Evolutionary conservation across 2,888 invertebrate genomes (phyloP).

Genomic region (Alviniconcha strummeri): DNA sequence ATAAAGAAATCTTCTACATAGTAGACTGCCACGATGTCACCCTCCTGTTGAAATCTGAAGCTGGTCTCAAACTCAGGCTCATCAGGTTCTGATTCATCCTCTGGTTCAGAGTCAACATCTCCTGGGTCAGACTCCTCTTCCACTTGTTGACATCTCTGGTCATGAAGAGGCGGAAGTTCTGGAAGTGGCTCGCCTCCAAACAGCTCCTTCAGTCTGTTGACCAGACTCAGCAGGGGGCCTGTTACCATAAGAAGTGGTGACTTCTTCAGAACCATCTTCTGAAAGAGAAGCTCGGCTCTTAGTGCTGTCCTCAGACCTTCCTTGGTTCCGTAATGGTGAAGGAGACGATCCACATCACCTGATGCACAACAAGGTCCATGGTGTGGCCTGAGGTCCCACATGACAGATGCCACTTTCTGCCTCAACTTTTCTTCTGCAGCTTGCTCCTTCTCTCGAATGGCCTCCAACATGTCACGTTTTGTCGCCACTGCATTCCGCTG

Average conservation of each 20-base stretch:
- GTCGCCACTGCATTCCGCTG: not conserved
- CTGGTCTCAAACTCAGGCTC: not conserved
- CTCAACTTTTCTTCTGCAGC: not conserved
- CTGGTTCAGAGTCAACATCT: too few relatives aligned
- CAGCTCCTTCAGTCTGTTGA: too few relatives aligned
- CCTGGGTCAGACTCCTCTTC: too few relatives aligned
- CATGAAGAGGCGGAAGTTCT: too few relatives aligned
- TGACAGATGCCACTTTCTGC: not conserved
- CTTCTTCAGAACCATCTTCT: constrained; percentile 3
- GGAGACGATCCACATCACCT: not conserved
- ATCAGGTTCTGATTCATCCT: not conserved
- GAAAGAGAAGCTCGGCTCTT: constrained; percentile 9
- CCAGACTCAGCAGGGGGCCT: not conserved
- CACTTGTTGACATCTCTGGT: too few relatives aligned
- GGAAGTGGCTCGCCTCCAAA: too few relatives aligned
- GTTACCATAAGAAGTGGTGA: constrained; percentile 6
- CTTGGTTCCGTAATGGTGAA: not conserved
- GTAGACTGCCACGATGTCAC: constrained; percentile 13
- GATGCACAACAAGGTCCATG: not conserved
- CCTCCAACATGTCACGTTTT: not conserved
- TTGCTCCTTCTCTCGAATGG: not conserved
- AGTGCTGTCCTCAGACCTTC: not conserved
- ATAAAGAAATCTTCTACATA: constrained; percentile 20
- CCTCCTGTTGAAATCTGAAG: not conserved
- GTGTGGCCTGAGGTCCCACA: not conserved